Evolutionary conservation across 2,113 vertebrate genomes (phyloP), one percentile per base, ranked within the genome.

Genomic region (Ophthalmolycus amberensis): DNA sequence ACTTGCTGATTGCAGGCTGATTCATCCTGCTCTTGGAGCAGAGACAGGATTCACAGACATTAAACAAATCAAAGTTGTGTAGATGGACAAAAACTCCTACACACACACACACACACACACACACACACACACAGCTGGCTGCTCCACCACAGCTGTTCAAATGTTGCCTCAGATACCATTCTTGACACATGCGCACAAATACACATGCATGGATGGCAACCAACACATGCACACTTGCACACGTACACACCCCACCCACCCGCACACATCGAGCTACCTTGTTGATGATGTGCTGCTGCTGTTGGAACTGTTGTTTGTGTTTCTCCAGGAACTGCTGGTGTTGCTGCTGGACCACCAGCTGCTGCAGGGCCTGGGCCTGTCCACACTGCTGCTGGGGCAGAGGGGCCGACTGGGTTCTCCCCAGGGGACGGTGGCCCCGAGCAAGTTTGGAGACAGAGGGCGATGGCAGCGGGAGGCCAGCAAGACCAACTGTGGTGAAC

Each of bases 271-370:
- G 25, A 64, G 0, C 64, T 94, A 99, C 98, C 97, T 99, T 98
- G 96, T 93, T 96, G 91, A 98, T 95, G 94, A 99, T 97, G 88
- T 99, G 96, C 89, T 91, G 92, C 84, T 98, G 98, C 84, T 92
- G 90, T 2, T 99, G 98, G 92, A 99, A 99, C 82, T 99, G 97
- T 91, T 99, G 98, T 90, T 99, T 99, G 95, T 99, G 98, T 95
- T 99, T 99, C 93, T 99, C 98, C 94, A 99, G 95, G 92, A 99
- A 99, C 93, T 99, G 98, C 95, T 99, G 98, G 94, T 99, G 98
- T 90, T 99, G 98, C 94, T 99, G 98, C 94, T 99, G 98, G 87
- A 99, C 96, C 71, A 99, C 98, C 89, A 99, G 95, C 92, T 99
- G 98, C 95, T 99, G 97, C 88, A 99, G 95, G 65, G 97, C 98